Percentiles rank a stretch among this genome's conserved stretches.
phyloP scores from a whole-genome alignment of 2,113 vertebrate species.

The Cebidichthys violaceus region DNA sequence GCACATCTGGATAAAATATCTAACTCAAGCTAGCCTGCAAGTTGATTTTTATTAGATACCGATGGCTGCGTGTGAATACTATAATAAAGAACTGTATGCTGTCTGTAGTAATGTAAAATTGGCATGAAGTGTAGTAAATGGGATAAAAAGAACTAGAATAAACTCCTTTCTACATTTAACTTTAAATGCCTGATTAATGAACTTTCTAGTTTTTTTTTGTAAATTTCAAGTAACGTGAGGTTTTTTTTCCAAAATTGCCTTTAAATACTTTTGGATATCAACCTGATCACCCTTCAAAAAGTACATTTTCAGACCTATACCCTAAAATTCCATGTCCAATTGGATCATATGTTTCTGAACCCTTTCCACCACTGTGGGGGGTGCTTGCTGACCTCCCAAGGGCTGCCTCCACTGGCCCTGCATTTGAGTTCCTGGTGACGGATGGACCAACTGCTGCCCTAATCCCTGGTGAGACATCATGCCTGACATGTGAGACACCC shows the following conservation, averaged over 20 bases:
- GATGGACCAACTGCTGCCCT: slow-evolving; percentile 87
- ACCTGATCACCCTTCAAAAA: background rate
- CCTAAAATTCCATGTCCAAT: background rate
- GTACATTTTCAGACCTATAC: background rate
- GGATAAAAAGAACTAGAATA: background rate
- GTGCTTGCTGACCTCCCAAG: slow-evolving; percentile 80
- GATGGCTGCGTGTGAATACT: background rate
- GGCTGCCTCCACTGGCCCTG: slow-evolving; percentile 85
- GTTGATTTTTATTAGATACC: background rate
- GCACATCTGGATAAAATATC: background rate
- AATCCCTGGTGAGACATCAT: slow-evolving; percentile 89
- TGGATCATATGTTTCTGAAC: slow-evolving; percentile 9
- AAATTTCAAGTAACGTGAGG: background rate
- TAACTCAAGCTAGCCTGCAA: background rate
- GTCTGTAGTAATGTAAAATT: background rate
- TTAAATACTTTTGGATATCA: background rate
- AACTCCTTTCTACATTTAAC: background rate
- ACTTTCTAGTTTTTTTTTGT: too few relatives aligned
- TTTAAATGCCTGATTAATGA: background rate
- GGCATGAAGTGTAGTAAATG: background rate
- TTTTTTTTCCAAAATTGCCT: background rate
- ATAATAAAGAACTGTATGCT: background rate
- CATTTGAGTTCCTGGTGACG: slow-evolving; percentile 86
- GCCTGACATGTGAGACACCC: slow-evolving; percentile 87
- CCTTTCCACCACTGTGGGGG: slow-evolving; percentile 2